Evolutionary conservation across 92 coral and sea anemone species (phyloP).

Genomic region (Plumapathes pennacea): DNA sequence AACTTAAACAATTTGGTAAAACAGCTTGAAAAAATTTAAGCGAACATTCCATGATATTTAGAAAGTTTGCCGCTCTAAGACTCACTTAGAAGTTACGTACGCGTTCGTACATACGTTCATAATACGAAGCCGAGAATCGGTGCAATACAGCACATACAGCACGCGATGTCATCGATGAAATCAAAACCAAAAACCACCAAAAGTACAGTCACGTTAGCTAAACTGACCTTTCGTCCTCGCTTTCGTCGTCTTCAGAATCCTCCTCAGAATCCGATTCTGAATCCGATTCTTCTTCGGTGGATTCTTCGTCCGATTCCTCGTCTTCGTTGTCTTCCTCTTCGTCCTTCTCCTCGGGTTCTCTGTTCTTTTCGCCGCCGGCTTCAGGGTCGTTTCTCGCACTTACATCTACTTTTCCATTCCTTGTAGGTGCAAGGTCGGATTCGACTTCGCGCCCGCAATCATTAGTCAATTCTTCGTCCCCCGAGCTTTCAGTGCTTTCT

Average conservation of each 20-base stretch:
- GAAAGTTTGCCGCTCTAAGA: no score
- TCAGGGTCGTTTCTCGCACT: constrained; percentile 15
- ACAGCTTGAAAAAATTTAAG: no score
- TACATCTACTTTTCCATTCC: constrained; percentile 43
- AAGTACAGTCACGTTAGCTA: neutral
- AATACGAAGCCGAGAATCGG: no score
- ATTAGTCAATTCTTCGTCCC: constrained; percentile 31
- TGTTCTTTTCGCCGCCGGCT: no score
- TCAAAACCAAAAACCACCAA: neutral
- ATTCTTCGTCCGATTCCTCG: constrained; percentile 25
- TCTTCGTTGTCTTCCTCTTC: constrained; percentile 26
- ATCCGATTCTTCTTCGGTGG: constrained; percentile 33
- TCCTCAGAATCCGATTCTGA: constrained; percentile 42
- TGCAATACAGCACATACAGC: no score
- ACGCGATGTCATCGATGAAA: no score
- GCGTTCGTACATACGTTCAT: no score
- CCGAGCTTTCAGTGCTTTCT: no score
- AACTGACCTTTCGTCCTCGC: constrained; percentile 37
- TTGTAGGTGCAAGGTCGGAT: constrained; percentile 31
- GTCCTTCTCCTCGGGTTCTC: constrained; percentile 22
- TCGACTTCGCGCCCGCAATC: constrained; percentile 27
- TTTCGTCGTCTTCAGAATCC: constrained; percentile 19
- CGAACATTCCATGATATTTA: no score
- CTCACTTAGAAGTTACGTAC: no score
- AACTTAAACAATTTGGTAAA: no score